Base-by-base conservation (phyloP, 2,888 invertebrate species). In the Apodemia duryi region DNA sequence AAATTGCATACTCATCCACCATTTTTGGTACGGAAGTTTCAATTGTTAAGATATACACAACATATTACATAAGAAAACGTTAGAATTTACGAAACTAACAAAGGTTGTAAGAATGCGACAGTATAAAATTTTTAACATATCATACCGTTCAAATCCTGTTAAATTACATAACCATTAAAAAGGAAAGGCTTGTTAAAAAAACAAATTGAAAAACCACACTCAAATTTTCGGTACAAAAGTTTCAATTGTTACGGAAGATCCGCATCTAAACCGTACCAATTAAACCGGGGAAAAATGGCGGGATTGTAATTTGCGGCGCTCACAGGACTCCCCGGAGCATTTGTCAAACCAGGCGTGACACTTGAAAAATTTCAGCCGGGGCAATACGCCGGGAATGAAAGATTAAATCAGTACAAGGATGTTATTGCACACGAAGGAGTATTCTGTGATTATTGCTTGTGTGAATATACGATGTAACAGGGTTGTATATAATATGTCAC, bases 361-460 rank as follows among this genome's bases (percentile, higher is more conserved):
- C 78, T 81, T 84, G 84, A 84, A 85, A 85, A 85, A 84, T 85
- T 84, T 80, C 81, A 57, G 76, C 77, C 81, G 76, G 70, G 76
- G 81, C 84, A 80, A 86, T 84, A 83, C 79, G 78, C 72, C 75
- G 69, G 75, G 81, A 74, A 77, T 83, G 85, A 86, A 85, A 86
- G 85, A 86, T 87, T 85, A 86, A 85, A 88, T 81, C 81, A 73
- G 74, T 70, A 67, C 69, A 64, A 69, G 51, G 32, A 49, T 74
- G 68, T 69, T n/a, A 71, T 63, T 43, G 2, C 63, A 28, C 69
- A 74, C 60, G 81, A 82, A 73, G 68, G 6, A 74, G 4, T 43
- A 43, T 13, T n/a, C 52, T 49, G 51, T 64, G 62, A 64, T 66
- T 62, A 52, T 64, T 13, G 61, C n/a, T 10, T 41, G 35, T 35